Conservation (phyloP, 1,140 invertebrate species). For the Drosophila repletoides region DNA sequence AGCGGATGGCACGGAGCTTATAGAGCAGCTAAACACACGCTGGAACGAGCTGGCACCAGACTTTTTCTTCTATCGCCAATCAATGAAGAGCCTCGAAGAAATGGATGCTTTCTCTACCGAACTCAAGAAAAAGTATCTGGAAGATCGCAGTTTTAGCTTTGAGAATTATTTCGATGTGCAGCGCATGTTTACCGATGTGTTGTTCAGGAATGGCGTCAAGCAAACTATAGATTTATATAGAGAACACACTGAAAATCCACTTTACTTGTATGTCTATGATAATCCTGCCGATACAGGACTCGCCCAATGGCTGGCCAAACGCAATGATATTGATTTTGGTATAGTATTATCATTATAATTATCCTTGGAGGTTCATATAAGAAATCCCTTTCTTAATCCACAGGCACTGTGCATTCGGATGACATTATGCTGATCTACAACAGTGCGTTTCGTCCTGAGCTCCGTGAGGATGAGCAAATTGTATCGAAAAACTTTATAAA, state of each 20-base stretch:
- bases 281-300: conserved; percentile 26
- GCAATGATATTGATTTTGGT: conserved; percentile 42
- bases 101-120: conserved; percentile 1
- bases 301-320: conserved; percentile 14
- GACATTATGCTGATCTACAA: conserved; percentile 35
- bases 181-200: conserved; percentile 26
- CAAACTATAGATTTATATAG: conserved; percentile 20
- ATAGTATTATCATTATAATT: not conserved
- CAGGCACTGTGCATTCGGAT: conserved; percentile 45
- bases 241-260: conserved; percentile 4
- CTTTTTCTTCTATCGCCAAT: conserved; percentile 21
- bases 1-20: conserved; percentile 1
- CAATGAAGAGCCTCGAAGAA: not conserved
- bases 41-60: conserved; percentile 40
- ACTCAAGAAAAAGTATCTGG: conserved; percentile 33
- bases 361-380: not conserved
- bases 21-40: conserved; percentile 10
- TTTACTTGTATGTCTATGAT: conserved; percentile 45
- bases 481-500: conserved; percentile 28
- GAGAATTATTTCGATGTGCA: conserved; percentile 32
- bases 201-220: conserved; percentile 29
- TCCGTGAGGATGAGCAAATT: conserved; percentile 20
- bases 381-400: not conserved
- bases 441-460: not conserved
- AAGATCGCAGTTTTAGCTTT: conserved; percentile 22